Evolutionary conservation across 2,113 vertebrate species (phyloP).

Genomic region (Triplophysa tibetana): DNA sequence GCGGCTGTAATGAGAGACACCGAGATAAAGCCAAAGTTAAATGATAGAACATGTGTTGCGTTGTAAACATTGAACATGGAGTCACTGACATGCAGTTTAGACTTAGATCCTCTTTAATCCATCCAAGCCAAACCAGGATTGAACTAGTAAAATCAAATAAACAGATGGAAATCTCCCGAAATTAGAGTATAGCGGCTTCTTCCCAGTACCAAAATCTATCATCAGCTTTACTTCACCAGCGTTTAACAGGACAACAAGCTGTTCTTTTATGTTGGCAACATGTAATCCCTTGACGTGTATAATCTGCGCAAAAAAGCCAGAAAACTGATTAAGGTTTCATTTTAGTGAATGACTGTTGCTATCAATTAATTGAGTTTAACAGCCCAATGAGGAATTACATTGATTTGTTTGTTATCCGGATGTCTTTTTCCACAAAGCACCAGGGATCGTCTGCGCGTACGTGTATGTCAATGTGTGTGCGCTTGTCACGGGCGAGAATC

Average conservation of each 20-base stretch:
- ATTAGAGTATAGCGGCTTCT: constrained; percentile 61
- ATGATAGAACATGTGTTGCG: too few species aligned
- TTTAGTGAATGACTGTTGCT: constrained; percentile 21
- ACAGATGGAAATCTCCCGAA: constrained; percentile 69
- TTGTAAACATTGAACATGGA: constrained; percentile 63
- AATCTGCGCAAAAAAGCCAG: constrained; percentile 45
- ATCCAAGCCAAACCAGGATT: constrained; percentile 61
- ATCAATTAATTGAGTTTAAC: constrained; percentile 33
- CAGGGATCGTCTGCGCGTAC: constrained; percentile 13
- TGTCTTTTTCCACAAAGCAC: constrained; percentile 8
- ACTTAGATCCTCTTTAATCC: constrained; percentile 68
- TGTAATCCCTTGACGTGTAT: constrained; percentile 51
- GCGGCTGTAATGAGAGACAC: too few species aligned
- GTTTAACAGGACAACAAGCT: constrained; percentile 35
- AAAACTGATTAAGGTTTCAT: constrained; percentile 43
- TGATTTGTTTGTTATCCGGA: constrained; percentile 29
- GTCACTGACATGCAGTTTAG: constrained; percentile 66
- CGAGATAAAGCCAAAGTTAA: too few species aligned
- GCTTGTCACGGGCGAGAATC: constrained; percentile 12
- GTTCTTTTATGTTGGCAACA: constrained; percentile 45
- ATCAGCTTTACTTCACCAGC: constrained; percentile 52
- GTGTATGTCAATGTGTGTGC: constrained; percentile 36
- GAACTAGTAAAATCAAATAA: constrained; percentile 64
- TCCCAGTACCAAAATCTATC: constrained; percentile 60
- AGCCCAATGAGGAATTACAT: constrained; percentile 11